These are phyloP conservation scores for Anableps anableps DNA, from an alignment of 2,797 vertebrate genomes.

Conservation along the genomic window DNA sequence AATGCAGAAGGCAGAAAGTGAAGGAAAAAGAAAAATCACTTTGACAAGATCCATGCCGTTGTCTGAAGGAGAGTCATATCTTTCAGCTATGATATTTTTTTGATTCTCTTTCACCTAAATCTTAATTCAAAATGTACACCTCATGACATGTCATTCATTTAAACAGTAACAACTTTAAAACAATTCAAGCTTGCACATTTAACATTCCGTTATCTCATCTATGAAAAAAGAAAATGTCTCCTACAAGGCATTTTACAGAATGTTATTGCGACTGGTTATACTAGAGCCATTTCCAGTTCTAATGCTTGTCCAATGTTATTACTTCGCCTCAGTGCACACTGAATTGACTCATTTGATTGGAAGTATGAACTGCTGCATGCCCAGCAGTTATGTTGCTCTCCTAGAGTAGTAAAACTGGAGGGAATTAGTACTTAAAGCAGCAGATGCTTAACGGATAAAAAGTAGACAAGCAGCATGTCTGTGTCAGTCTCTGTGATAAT, in stretches of 20 bases:
- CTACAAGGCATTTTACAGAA: not conserved
- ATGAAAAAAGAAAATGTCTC: not conserved
- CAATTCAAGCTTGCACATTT: not conserved
- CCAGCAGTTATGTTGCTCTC: not conserved
- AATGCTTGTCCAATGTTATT: not conserved
- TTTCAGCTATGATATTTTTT: too few species aligned
- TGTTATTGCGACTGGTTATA: not conserved
- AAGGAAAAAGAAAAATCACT: too few species aligned
- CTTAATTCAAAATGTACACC: not conserved
- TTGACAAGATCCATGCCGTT: too few species aligned
- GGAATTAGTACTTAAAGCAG: not conserved
- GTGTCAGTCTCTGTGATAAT: not conserved
- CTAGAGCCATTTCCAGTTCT: not conserved
- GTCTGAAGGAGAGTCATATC: too few species aligned
- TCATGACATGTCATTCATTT: too few species aligned
- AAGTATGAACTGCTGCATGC: not conserved
- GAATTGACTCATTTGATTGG: not conserved
- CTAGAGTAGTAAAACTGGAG: not conserved
- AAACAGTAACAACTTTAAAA: too few species aligned
- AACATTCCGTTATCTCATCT: not conserved
- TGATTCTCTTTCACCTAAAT: not conserved
- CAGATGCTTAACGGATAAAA: not conserved
- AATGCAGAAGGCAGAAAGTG: too few species aligned
- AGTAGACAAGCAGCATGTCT: not conserved
- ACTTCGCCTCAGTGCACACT: not conserved